phyloP scores from a whole-genome alignment of 1,140 invertebrate genomes.

The Goniozus legneri region DNA sequence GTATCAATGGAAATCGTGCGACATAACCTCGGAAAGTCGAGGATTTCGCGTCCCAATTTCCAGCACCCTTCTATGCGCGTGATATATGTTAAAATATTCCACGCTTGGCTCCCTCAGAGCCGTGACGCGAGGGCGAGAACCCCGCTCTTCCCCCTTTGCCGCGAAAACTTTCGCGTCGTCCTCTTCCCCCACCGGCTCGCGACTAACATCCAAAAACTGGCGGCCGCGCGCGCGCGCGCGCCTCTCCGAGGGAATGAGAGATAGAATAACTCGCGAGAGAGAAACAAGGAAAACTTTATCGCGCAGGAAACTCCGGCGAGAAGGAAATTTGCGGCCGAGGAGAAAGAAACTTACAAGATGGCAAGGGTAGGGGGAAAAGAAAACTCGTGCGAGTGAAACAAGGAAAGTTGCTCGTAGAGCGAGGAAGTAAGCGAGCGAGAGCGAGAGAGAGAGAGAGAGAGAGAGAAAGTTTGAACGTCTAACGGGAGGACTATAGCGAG shows the following conservation, averaged over 20 bases:
- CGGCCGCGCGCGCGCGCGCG: too few relatives aligned
- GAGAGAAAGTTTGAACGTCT: slow-evolving; percentile 21
- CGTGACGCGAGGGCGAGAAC: neutral
- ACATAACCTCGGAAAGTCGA: too few relatives aligned
- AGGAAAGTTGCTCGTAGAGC: too few relatives aligned
- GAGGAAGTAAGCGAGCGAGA: too few relatives aligned
- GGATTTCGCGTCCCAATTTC: slow-evolving; percentile 35
- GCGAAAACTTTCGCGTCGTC: slow-evolving; percentile 26
- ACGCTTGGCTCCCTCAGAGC: slow-evolving; percentile 18
- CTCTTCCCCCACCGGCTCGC: neutral
- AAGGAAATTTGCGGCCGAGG: too few relatives aligned
- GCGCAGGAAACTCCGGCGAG: too few relatives aligned
- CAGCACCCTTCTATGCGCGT: too few relatives aligned
- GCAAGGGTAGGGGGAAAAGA: slow-evolving; percentile 9
- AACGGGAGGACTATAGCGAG: slow-evolving; percentile 35
- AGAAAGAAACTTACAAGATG: too few relatives aligned
- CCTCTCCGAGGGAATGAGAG: too few relatives aligned
- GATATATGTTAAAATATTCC: slow-evolving; percentile 42
- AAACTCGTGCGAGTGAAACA: slow-evolving; percentile 18
- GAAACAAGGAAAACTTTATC: too few relatives aligned
- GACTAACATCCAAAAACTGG: slow-evolving; percentile 11
- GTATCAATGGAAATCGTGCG: too few relatives aligned
- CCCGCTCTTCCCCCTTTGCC: slow-evolving; percentile 1
- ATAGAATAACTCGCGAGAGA: too few relatives aligned
- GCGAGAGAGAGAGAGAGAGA: slow-evolving; percentile 5